A percentile compares a stretch with the other conserved stretches of the same genome.
These are phyloP conservation scores for Chloropsis hardwickii DNA, from an alignment of 2,113 vertebrate species.

Conservation along the genomic window DNA sequence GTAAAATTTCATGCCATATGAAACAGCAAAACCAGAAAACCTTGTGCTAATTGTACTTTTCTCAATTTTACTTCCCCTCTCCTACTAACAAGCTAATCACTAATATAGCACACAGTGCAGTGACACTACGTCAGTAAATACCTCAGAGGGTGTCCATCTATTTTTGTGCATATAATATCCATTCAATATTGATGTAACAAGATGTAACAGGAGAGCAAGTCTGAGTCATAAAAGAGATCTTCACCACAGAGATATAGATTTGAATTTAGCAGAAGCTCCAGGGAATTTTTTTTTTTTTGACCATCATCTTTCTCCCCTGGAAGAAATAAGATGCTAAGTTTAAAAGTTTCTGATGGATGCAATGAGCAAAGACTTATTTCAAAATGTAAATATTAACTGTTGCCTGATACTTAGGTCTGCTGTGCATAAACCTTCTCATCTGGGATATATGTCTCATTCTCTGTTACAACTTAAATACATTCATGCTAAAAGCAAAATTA, in stretches of 20 bases:
- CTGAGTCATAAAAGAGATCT: not conserved
- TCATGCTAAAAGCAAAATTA: not conserved
- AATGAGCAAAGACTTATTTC: not conserved
- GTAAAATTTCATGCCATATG: not conserved
- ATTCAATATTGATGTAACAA: not conserved
- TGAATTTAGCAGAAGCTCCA: not conserved
- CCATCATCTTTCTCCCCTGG: not conserved
- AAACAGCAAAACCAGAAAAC: not conserved
- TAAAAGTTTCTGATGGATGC: not conserved
- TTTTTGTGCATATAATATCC: not conserved
- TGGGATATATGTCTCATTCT: not conserved
- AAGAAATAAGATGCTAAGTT: not conserved
- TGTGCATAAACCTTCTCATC: not conserved
- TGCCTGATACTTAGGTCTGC: not conserved
- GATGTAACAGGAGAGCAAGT: not conserved
- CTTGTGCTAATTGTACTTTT: not conserved
- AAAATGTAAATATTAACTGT: not conserved
- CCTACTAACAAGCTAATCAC: not conserved
- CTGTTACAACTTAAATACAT: not conserved
- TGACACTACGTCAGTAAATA: not conserved
- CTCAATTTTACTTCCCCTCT: not conserved
- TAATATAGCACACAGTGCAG: not conserved
- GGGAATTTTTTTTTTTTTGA: not conserved
- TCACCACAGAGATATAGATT: not conserved
- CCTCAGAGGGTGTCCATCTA: not conserved